Base-by-base conservation (phyloP, 2,888 invertebrate genomes). In the Troides aeacus region DNA sequence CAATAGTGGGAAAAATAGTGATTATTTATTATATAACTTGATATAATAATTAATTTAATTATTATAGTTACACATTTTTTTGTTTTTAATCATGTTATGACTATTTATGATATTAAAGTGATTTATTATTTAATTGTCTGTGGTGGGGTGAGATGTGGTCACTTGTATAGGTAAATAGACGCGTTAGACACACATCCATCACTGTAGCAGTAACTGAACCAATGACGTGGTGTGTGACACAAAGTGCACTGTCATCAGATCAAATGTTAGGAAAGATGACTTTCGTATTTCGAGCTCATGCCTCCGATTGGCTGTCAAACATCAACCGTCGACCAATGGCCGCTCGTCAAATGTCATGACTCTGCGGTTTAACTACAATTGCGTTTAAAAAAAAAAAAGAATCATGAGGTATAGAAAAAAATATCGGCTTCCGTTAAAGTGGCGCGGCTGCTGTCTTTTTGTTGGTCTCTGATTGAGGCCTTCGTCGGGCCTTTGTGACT, bases 281-380 rank as follows among this genome's bases (percentile, higher is more conserved):
- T 91, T 88, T 90, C 88, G 79, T 83, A 89, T 85, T 88, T 89
- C 79, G 78, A 85, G 87, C 82, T 81, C 84, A 81, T 81, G 79
- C 77, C 84, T 79, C 84, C 84, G 88, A 92, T 92, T 92, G 92
- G 92, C 91, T 88, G 92, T 92, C 92, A 91, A 88, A 89, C 85
- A 80, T 79, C 75, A 78, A 75, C 84, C 85, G 82, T 80, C 86
- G 79, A 87, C 92, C 92, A 92, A 92, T 92, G 82, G 86, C 77
- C 74, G 89, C 88, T 91, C 90, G 90, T 92, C 92, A 92, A 88
- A 86, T 84, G 82, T 85, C 85, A 87, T 92, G 92, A 92, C 90
- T 85, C 74, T 83, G 88, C 87, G 81, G 82, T 86, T 85, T 84
- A 77, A 76, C 83, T 85, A 89, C 89, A 88, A 90, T 89, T 89